These are phyloP conservation scores for Catharus minimus DNA, from an alignment of 2,113 vertebrate genomes.

Conservation along the genomic window DNA sequence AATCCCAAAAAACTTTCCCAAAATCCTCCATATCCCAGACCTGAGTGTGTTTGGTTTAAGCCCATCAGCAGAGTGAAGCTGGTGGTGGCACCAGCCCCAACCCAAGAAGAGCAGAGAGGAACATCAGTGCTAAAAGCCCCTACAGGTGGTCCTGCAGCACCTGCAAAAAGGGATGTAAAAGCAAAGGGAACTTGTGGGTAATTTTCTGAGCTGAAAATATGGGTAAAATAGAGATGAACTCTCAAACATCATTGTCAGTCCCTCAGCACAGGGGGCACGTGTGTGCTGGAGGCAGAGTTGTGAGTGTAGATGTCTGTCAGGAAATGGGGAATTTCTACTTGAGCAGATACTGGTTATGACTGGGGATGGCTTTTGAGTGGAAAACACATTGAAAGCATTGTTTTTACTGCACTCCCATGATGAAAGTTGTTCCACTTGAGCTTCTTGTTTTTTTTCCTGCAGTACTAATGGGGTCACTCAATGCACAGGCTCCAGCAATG, in stretches of 20 bases:
- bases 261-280: background rate
- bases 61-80: background rate
- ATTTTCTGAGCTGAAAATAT: background rate
- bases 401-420: background rate
- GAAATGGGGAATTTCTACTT: background rate
- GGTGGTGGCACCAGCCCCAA: background rate
- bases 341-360: background rate
- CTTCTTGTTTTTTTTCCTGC: background rate
- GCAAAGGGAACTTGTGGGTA: background rate
- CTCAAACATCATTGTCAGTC: background rate
- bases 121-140: background rate
- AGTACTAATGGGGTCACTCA: background rate
- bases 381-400: background rate
- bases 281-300: background rate
- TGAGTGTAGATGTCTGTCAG: background rate
- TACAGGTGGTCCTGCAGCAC: background rate
- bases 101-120: background rate
- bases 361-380: background rate
- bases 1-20: background rate
- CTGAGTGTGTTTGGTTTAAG: background rate
- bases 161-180: background rate
- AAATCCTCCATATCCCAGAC: too few species aligned
- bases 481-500: accelerated
- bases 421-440: accelerated
- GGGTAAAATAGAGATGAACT: background rate